phyloP scores from a whole-genome alignment of 1,140 invertebrate species.

The Philaenus spumarius region DNA sequence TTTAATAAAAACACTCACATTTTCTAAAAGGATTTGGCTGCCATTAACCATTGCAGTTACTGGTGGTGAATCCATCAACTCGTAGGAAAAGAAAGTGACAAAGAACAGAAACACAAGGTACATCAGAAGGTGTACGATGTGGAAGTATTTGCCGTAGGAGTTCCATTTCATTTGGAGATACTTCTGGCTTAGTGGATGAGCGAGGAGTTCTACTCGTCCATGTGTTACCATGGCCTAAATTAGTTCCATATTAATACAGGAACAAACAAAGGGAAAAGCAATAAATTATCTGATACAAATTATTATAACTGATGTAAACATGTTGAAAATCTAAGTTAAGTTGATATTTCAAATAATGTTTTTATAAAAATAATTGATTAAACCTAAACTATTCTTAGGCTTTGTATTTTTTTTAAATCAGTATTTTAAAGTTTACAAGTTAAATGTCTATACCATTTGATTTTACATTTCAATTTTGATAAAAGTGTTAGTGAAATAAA shows the following conservation, averaged over 20 bases:
- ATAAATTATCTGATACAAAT: neutral
- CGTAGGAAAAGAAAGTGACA: slow-evolving; percentile 60
- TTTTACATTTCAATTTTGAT: too few relatives aligned
- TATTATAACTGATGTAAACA: neutral
- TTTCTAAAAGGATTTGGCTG: slow-evolving; percentile 1
- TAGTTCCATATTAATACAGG: too few relatives aligned
- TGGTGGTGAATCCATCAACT: slow-evolving; percentile 45
- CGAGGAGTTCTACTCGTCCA: slow-evolving; percentile 68
- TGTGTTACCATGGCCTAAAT: slow-evolving; percentile 71
- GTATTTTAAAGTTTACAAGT: too few relatives aligned
- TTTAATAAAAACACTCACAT: neutral
- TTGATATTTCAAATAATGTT: neutral
- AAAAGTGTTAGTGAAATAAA: too few relatives aligned
- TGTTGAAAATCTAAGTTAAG: neutral
- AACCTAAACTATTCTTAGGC: too few relatives aligned
- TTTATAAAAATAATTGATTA: too few relatives aligned
- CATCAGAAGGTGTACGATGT: slow-evolving; percentile 63
- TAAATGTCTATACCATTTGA: too few relatives aligned
- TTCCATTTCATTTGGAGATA: slow-evolving; percentile 86
- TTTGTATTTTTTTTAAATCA: too few relatives aligned
- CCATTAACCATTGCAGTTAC: neutral
- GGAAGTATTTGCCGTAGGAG: slow-evolving; percentile 79
- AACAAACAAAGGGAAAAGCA: too few relatives aligned
- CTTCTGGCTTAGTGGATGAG: slow-evolving; percentile 75
- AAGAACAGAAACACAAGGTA: slow-evolving; percentile 68